Evolutionary conservation across 2,888 invertebrate genomes (phyloP).

Genomic region (Lasioglossum pauxillum): DNA sequence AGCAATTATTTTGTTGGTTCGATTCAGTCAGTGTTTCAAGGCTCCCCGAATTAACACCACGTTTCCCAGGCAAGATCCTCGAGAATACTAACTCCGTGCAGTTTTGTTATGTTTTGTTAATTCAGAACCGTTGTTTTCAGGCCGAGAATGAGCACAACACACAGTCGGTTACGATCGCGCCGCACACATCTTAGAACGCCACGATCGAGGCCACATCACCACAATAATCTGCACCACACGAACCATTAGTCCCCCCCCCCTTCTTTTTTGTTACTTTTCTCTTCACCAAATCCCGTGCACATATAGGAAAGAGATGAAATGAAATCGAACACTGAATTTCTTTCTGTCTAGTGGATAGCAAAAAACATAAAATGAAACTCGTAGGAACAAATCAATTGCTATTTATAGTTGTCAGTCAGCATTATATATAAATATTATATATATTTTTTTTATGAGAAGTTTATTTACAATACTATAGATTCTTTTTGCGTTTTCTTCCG

Average conservation of each 20-base stretch:
- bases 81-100: conserved; percentile 1
- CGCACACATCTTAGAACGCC: conserved; percentile 76
- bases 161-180: conserved; percentile 74
- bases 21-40: not conserved
- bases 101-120: conserved; percentile 60
- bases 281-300: conserved; percentile 64
- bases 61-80: not conserved
- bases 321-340: conserved; percentile 47
- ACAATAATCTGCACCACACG: conserved; percentile 80
- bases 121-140: conserved; percentile 77
- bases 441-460: conserved; percentile 58
- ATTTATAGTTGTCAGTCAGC: conserved; percentile 62
- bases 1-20: not conserved
- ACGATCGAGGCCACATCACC: conserved; percentile 80
- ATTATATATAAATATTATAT: conserved; percentile 43
- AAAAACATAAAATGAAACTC: conserved; percentile 2
- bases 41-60: conserved; percentile 10
- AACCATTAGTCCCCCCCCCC: conserved; percentile 72
- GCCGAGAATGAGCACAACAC: conserved; percentile 74
- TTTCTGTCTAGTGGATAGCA: conserved; percentile 37
- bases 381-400: conserved; percentile 57
- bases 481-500: conserved; percentile 20
- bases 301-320: conserved; percentile 33
- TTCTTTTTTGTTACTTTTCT: not conserved
- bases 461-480: conserved; percentile 43